Conservation (phyloP, 2,888 invertebrate genomes). For the Dasypolia templi region DNA sequence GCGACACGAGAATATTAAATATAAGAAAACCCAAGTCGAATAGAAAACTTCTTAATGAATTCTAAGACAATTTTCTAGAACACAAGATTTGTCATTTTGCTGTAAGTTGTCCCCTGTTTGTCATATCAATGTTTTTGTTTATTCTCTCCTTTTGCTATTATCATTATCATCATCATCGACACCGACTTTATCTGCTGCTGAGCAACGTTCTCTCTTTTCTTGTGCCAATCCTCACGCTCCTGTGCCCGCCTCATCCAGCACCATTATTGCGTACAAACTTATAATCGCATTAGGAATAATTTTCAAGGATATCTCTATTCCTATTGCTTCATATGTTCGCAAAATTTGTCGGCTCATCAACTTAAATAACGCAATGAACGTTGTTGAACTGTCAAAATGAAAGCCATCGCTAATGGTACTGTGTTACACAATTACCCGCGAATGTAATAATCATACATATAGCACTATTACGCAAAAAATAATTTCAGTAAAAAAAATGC, state of each 20-base stretch:
- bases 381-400: too few relatives aligned
- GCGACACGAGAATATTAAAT: background rate
- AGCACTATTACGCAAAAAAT: background rate
- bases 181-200: background rate
- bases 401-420: too few relatives aligned
- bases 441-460: background rate
- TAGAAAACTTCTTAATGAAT: background rate
- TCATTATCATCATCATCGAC: background rate
- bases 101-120: background rate
- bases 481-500: slow-evolving; percentile 12
- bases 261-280: too few relatives aligned
- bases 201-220: background rate
- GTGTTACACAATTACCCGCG: background rate
- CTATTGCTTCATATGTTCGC: too few relatives aligned
- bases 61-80: background rate
- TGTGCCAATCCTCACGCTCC: background rate
- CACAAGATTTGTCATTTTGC: background rate
- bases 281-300: too few relatives aligned
- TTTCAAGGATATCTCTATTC: too few relatives aligned
- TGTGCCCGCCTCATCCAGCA: too few relatives aligned
- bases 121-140: background rate
- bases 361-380: too few relatives aligned
- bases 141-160: background rate
- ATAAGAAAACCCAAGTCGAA: background rate
- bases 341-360: too few relatives aligned